Conservation (phyloP, 2,888 invertebrate genomes). For the Aleiodes leptofemur region DNA sequence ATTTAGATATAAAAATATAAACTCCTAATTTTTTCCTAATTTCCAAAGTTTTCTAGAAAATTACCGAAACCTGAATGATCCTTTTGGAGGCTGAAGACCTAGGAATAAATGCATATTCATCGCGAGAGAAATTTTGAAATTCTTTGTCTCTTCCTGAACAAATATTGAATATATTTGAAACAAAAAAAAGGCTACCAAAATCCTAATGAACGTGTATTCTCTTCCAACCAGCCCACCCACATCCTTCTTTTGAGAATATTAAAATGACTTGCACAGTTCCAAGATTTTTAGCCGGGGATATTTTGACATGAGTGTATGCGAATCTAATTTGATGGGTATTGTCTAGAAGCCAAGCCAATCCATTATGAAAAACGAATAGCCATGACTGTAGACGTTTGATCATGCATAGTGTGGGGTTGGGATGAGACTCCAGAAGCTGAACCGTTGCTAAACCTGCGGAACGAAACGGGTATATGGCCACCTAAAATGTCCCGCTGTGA, state of each 20-base stretch:
- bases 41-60: too few relatives aligned
- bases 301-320: slow-evolving; percentile 46
- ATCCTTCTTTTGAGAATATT: too few relatives aligned
- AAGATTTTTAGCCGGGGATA: slow-evolving; percentile 30
- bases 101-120: too few relatives aligned
- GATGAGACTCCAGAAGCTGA: slow-evolving; percentile 37
- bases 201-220: background rate
- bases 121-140: too few relatives aligned
- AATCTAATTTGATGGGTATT: slow-evolving; percentile 46
- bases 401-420: slow-evolving; percentile 27
- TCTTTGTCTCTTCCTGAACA: too few relatives aligned
- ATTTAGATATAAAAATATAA: background rate
- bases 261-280: slow-evolving; percentile 24
- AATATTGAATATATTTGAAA: too few relatives aligned
- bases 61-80: too few relatives aligned
- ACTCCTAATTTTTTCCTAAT: too few relatives aligned
- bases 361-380: slow-evolving; percentile 51
- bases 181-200: too few relatives aligned
- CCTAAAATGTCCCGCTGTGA: slow-evolving; percentile 61
- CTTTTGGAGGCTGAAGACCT: too few relatives aligned
- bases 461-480: slow-evolving; percentile 51
- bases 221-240: background rate
- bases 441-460: slow-evolving; percentile 28
- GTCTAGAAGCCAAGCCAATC: slow-evolving; percentile 51
- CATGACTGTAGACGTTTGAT: slow-evolving; percentile 50